phyloP scores from a whole-genome alignment of 2,113 vertebrate species.

The Plecotus auritus region DNA sequence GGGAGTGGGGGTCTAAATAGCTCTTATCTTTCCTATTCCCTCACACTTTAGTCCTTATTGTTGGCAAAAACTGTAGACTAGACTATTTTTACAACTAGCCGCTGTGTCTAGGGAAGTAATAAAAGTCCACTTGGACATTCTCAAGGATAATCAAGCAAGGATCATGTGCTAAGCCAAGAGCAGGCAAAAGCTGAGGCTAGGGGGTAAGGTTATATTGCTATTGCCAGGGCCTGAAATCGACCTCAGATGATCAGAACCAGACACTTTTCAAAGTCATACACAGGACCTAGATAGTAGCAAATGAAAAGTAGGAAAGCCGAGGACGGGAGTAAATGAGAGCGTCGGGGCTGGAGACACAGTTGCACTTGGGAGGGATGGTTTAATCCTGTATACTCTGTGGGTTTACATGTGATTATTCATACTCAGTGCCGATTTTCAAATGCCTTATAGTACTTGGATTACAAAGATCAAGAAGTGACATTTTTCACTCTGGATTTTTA shows the following conservation, averaged over 20 bases:
- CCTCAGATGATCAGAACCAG: background rate
- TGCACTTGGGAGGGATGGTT: background rate
- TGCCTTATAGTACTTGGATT: background rate
- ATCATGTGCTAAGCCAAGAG: background rate
- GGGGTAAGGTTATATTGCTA: background rate
- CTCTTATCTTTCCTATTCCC: background rate
- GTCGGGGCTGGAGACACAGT: background rate
- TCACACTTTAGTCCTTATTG: background rate
- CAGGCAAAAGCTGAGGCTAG: background rate
- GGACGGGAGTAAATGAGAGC: background rate
- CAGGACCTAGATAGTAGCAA: background rate
- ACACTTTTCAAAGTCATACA: background rate
- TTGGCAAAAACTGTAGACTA: background rate
- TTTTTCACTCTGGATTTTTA: background rate
- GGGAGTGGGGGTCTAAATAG: too few relatives aligned
- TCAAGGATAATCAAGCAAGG: background rate
- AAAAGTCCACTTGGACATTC: background rate
- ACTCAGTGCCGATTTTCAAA: background rate
- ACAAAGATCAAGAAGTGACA: background rate
- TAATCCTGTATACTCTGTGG: background rate
- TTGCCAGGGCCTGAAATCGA: background rate
- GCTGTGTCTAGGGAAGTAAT: background rate
- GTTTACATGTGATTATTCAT: background rate
- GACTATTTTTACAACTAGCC: background rate
- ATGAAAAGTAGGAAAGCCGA: background rate